Evolutionary conservation across 2,797 vertebrate species (phyloP).

Genomic region (Clarias pachynema): DNA sequence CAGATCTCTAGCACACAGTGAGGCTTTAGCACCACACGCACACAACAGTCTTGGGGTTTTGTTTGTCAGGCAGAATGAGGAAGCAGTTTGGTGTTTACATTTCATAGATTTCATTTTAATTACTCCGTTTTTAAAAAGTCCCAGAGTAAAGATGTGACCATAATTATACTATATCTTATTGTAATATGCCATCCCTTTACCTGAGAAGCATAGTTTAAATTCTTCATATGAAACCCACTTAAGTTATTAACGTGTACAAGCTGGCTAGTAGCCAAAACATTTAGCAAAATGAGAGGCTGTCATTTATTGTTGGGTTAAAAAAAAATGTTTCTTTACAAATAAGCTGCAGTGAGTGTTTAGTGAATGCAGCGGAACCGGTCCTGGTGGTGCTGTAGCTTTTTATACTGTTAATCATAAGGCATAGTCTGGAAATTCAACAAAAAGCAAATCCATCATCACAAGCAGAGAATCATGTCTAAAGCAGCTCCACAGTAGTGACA

Average conservation of each 20-base stretch:
- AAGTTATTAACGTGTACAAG: neutral
- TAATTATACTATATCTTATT: neutral
- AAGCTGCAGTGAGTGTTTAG: neutral
- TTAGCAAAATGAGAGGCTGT: neutral
- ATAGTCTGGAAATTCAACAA: slow-evolving; percentile 3
- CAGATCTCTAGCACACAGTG: slow-evolving; percentile 68
- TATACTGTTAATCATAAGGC: slow-evolving; percentile 2
- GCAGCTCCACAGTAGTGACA: neutral
- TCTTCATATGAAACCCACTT: neutral
- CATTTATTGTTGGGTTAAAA: neutral
- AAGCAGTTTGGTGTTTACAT: slow-evolving; percentile 4
- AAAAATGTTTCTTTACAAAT: neutral
- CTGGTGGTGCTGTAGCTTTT: neutral
- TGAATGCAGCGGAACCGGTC: slow-evolving; percentile 35
- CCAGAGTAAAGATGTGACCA: neutral
- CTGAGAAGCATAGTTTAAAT: neutral
- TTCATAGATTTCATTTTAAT: neutral
- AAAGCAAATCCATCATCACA: slow-evolving; percentile 4
- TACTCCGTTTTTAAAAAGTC: neutral
- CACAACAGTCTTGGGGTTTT: neutral
- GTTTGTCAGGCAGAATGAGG: neutral
- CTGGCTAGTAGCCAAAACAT: neutral
- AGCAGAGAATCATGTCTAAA: neutral
- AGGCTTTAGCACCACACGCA: slow-evolving; percentile 44
- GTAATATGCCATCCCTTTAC: neutral